Percentiles rank a stretch among this genome's conserved stretches.
Conservation (phyloP, 2,113 vertebrate species). For the Vombatus ursinus region DNA sequence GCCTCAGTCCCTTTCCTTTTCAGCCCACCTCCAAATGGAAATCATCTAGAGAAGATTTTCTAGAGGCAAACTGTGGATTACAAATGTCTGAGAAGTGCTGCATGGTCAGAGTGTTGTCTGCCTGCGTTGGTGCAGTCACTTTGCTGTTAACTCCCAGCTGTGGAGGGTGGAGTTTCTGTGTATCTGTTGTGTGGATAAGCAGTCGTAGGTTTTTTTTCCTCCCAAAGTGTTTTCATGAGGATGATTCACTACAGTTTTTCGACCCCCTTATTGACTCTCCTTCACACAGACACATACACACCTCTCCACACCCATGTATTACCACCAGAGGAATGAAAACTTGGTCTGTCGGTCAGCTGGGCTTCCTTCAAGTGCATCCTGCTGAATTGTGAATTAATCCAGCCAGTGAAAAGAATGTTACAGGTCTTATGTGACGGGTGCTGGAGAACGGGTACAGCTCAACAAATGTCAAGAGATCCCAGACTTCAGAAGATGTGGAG, state of each 20-base stretch:
- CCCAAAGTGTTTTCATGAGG: background rate
- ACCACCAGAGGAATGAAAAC: slow-evolving; percentile 52
- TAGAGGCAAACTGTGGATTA: slow-evolving; percentile 23
- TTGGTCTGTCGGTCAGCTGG: slow-evolving; percentile 39
- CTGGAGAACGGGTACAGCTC: slow-evolving; percentile 27
- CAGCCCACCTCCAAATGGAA: background rate
- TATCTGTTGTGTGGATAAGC: background rate
- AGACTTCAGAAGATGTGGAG: slow-evolving; percentile 35
- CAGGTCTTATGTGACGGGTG: slow-evolving; percentile 44
- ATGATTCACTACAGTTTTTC: background rate
- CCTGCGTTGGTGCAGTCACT: slow-evolving; percentile 14
- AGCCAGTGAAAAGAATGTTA: slow-evolving; percentile 40
- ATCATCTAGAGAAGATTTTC: slow-evolving; percentile 17
- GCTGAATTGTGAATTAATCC: slow-evolving; percentile 46
- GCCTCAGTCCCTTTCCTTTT: background rate
- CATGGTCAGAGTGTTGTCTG: background rate
- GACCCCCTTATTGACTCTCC: background rate
- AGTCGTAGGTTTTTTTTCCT: background rate
- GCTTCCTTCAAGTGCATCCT: rapidly evolving
- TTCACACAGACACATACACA: background rate
- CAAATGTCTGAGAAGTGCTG: background rate
- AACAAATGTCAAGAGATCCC: background rate
- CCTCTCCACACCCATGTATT: background rate
- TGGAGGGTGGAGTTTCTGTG: background rate
- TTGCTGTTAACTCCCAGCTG: slow-evolving; percentile 17